A percentile compares a stretch with the other conserved stretches of the same genome.
Evolutionary conservation across 2,888 invertebrate species (phyloP).

Genomic region (Papilio protenor): DNA sequence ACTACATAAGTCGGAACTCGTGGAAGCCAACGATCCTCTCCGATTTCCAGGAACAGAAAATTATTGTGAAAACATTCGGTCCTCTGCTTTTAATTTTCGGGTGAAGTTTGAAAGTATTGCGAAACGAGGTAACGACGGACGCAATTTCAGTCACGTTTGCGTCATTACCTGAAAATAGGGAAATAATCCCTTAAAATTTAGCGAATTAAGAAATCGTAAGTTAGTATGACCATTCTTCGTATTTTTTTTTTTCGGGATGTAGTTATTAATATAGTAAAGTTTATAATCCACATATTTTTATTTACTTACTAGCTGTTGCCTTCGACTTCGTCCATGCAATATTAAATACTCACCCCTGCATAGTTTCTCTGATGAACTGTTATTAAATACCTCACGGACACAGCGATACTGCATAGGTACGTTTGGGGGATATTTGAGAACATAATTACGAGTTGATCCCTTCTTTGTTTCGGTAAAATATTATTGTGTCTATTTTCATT

Average conservation of each 20-base stretch:
- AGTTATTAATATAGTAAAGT: too few relatives aligned
- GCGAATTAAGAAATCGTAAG: slow-evolving; percentile 1
- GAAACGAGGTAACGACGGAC: neutral
- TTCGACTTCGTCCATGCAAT: too few relatives aligned
- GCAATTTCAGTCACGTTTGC: neutral
- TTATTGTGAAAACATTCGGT: neutral
- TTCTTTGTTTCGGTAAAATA: neutral
- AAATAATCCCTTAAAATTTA: neutral
- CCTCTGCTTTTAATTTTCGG: neutral
- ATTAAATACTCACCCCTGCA: neutral
- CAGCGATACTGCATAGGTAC: neutral
- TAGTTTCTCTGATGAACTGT: slow-evolving; percentile 18
- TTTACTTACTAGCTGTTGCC: too few relatives aligned
- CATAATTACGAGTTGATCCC: neutral
- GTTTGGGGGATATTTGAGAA: neutral
- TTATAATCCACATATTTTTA: too few relatives aligned
- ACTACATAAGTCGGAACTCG: neutral
- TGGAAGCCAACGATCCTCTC: neutral
- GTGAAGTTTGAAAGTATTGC: neutral
- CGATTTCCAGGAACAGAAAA: neutral
- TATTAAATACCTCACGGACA: slow-evolving; percentile 13
- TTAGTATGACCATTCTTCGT: neutral
- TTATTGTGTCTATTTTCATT: neutral
- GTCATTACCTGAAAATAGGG: neutral
- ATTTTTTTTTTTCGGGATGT: neutral